Percentiles rank a stretch among this genome's conserved stretches.
Evolutionary conservation across 1,140 invertebrate genomes (phyloP).

Genomic region (Drosophila albomicans): DNA sequence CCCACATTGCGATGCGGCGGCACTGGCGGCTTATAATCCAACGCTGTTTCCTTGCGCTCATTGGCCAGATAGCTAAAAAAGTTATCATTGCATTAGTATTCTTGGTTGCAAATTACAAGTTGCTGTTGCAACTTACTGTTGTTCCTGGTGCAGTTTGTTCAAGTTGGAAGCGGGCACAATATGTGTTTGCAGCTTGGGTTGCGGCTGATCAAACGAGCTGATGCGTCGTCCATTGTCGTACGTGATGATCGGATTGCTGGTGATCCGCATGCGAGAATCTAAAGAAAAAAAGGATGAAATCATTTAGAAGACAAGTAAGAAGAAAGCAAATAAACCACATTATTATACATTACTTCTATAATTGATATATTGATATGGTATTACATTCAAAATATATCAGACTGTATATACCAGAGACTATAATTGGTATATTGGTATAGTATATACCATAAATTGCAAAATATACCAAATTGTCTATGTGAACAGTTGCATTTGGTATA

Average conservation of each 20-base stretch:
- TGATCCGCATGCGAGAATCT: conserved; percentile 88
- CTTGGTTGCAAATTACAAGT: no score
- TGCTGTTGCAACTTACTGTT: conserved; percentile 12
- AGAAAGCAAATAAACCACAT: no score
- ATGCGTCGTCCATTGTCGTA: conserved; percentile 85
- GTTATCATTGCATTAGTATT: no score
- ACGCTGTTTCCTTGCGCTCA: conserved; percentile 82
- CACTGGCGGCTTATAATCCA: conserved; percentile 91
- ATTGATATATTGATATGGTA: no score
- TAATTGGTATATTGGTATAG: no score
- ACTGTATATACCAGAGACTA: no score
- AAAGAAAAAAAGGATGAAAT: background rate
- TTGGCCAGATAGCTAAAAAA: conserved; percentile 88
- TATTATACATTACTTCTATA: no score
- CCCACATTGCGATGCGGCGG: conserved; percentile 92
- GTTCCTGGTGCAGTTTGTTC: conserved; percentile 83
- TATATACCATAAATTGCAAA: no score
- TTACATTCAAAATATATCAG: no score
- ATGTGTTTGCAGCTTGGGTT: conserved; percentile 86
- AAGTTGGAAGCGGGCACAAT: conserved; percentile 73
- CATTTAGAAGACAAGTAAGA: no score
- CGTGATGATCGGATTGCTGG: conserved; percentile 90
- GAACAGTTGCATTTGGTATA: no score
- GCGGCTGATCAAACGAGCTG: conserved; percentile 89
- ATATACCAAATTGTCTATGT: no score